A percentile compares a stretch with the other conserved stretches of the same genome.
phyloP scores from a whole-genome alignment of 1,140 invertebrate genomes.

The Potamilus streckersoni region DNA sequence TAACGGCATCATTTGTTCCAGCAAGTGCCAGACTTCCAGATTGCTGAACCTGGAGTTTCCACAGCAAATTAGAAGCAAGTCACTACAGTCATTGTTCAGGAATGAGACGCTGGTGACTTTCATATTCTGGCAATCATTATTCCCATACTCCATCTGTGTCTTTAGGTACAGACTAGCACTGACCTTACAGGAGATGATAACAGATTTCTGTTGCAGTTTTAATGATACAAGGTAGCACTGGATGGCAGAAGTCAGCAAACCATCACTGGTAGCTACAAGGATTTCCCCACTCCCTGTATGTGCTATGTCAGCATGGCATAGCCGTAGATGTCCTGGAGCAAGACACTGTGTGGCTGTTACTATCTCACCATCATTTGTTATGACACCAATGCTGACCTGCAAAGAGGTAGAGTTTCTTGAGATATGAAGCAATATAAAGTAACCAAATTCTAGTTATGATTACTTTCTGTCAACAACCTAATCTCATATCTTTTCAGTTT shows the following conservation, averaged over 20 bases:
- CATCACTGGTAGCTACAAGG: slow-evolving; percentile 80
- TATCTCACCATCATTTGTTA: slow-evolving; percentile 36
- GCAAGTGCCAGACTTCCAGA: slow-evolving; percentile 88
- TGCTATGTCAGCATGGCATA: slow-evolving; percentile 79
- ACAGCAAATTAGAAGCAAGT: slow-evolving; percentile 82
- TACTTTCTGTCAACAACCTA: background rate
- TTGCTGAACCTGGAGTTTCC: slow-evolving; percentile 72
- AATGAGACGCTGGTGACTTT: slow-evolving; percentile 81
- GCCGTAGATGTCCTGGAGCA: slow-evolving; percentile 78
- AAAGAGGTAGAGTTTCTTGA: slow-evolving; percentile 4
- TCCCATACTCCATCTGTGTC: slow-evolving; percentile 69
- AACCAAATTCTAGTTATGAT: background rate
- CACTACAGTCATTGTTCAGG: slow-evolving; percentile 83
- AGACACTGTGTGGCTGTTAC: slow-evolving; percentile 74
- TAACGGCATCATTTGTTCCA: slow-evolving; percentile 81
- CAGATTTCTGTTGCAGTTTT: slow-evolving; percentile 67
- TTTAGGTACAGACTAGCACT: slow-evolving; percentile 85
- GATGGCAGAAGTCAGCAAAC: slow-evolving; percentile 77
- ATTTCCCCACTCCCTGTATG: slow-evolving; percentile 77
- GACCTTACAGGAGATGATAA: slow-evolving; percentile 77
- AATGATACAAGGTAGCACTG: slow-evolving; percentile 80
- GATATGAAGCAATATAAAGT: background rate
- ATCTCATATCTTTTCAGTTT: background rate
- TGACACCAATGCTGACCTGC: slow-evolving; percentile 50
- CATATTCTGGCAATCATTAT: slow-evolving; percentile 37